Evolutionary conservation across 2,113 vertebrate species (phyloP), one percentile per base, ranked within the genome.

Genomic region (Coregonus clupeaformis): DNA sequence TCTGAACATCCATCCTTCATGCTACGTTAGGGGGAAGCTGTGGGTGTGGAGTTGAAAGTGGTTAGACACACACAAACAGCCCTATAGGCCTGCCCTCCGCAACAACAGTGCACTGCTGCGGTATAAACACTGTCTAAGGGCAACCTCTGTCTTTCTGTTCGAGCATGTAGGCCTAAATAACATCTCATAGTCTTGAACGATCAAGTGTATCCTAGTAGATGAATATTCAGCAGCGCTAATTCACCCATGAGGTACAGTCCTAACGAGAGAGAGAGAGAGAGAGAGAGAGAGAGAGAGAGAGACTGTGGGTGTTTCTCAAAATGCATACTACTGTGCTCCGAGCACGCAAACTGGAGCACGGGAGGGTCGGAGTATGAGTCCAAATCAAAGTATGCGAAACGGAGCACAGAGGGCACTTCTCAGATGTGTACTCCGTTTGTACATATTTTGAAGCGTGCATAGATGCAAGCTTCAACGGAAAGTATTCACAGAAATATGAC

Each of bases 151-250:
- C 2, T 52, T 12, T 12, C 3, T 14, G 49, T 18, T 52, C 4
- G 14, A 55, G 3, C 13, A 55, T 55, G 18, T 55, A 55, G 52
- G 52, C 52, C 20, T 55, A 55, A 16, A 14, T 20, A 55, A 5
- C 14, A 18, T 55, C 52, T 18, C 27, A 27, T 27, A 27, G 52
- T 20, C 52, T 55, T 55, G 9, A 55, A 6, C 14, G 20, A 55
- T 55, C 14, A 14, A 55, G 18, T 55, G 18, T 55, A 55, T 14
- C 52, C 20, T 20, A 55, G 52, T 6, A 55, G 36, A 42, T 84
- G 81, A 86, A 86, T 85, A 87, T 85, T 84, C 75, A 85, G 27
- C 2, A 22, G 67, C 59, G 79, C 60, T 52, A 74, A 77, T 76
- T 81, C 22, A 62, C 49, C 76, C 69, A 67, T 65, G 63, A 81